phyloP scores from a whole-genome alignment of 2,888 invertebrate species.

The Drosophila niveifrons region DNA sequence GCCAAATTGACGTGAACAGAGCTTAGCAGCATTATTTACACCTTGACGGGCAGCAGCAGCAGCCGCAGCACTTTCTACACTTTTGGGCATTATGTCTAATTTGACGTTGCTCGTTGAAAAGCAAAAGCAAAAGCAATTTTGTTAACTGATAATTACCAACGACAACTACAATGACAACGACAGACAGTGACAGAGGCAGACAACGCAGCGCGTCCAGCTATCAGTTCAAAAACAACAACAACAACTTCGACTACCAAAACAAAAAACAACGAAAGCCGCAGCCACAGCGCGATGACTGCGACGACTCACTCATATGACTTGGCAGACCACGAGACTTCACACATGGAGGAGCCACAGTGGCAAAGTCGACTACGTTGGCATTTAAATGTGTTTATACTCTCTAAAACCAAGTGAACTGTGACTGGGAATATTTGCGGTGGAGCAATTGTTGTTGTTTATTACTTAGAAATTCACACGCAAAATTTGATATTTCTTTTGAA shows the following conservation, averaged over 20 bases:
- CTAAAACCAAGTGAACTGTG: background rate
- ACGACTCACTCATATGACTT: conserved; percentile 79
- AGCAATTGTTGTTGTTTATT: background rate
- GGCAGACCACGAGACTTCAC: conserved; percentile 78
- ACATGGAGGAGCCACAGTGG: conserved; percentile 69
- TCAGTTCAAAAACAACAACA: conserved; percentile 38
- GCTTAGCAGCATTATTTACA: conserved; percentile 57
- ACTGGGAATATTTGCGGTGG: background rate
- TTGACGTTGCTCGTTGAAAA: conserved; percentile 59
- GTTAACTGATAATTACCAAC: conserved; percentile 71
- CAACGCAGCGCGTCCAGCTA: conserved; percentile 52
- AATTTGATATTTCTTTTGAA: no score
- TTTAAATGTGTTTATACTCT: conserved; percentile 70
- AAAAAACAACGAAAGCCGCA: conserved; percentile 32
- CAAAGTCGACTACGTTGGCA: conserved; percentile 57
- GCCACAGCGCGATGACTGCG: conserved; percentile 22
- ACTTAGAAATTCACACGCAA: no score
- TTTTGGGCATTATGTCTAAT: conserved; percentile 51
- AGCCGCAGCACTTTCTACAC: conserved; percentile 49
- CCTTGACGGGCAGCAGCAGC: conserved; percentile 24
- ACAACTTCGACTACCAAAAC: conserved; percentile 2
- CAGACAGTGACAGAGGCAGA: conserved; percentile 35
- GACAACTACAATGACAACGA: conserved; percentile 42
- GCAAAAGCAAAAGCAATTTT: conserved; percentile 71
- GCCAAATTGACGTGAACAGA: conserved; percentile 39